Evolutionary conservation across 2,888 invertebrate genomes (phyloP).

Genomic region (Drepanosiphum platanoidis): DNA sequence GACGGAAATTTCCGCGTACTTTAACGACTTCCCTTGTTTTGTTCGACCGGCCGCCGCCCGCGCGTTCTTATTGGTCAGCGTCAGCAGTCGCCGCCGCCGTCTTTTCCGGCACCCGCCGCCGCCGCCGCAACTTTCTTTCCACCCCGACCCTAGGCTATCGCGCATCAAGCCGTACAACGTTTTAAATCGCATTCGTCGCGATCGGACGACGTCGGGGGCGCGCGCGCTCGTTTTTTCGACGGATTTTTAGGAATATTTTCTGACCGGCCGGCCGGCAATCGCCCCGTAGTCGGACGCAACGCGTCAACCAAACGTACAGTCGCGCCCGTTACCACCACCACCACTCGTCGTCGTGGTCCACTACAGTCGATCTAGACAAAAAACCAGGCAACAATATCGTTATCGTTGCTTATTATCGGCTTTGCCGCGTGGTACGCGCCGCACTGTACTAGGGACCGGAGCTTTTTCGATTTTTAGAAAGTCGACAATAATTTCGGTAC

Average conservation of each 20-base stretch:
- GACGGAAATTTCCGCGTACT: slow-evolving; percentile 62
- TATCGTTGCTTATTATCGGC: too few species aligned
- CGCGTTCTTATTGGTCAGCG: slow-evolving; percentile 60
- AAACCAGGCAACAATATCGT: too few species aligned
- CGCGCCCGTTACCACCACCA: not conserved
- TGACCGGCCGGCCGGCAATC: slow-evolving; percentile 10
- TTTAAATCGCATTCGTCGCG: slow-evolving; percentile 17
- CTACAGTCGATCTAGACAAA: too few species aligned
- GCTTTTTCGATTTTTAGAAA: too few species aligned
- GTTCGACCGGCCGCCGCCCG: slow-evolving; percentile 57
- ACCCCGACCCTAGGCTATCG: not conserved
- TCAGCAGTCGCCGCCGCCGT: slow-evolving; percentile 8
- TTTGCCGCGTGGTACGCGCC: too few species aligned
- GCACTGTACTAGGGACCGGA: too few species aligned
- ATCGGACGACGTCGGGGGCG: too few species aligned
- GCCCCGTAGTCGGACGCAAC: not conserved
- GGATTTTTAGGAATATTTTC: not conserved
- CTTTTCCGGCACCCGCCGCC: slow-evolving; percentile 48
- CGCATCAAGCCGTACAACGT: slow-evolving; percentile 9
- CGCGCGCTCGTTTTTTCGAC: not conserved
- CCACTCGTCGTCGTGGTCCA: too few species aligned
- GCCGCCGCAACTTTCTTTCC: slow-evolving; percentile 31
- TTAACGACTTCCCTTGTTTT: slow-evolving; percentile 62
- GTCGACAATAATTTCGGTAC: too few species aligned
- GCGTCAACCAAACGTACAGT: slow-evolving; percentile 36